Evolutionary conservation across 2,888 invertebrate genomes (phyloP).

Genomic region (Petrolisthes manimaculis): DNA sequence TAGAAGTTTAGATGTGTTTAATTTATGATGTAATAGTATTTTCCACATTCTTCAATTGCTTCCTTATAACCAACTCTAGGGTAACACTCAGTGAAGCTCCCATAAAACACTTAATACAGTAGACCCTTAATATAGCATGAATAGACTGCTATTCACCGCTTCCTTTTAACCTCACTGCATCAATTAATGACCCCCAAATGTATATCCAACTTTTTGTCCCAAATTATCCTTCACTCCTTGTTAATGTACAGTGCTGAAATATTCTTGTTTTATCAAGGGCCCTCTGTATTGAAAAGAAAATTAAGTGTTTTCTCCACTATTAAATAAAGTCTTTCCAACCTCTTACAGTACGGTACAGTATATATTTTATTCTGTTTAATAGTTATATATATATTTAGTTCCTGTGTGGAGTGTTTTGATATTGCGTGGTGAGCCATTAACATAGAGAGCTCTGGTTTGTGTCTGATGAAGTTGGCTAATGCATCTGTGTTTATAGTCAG

Average conservation of each 20-base stretch:
- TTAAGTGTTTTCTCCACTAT: background rate
- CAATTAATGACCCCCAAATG: too few relatives aligned
- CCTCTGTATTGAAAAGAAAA: too few relatives aligned
- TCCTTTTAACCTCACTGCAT: too few relatives aligned
- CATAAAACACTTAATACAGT: background rate
- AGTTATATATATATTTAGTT: constrained; percentile 25
- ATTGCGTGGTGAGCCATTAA: constrained; percentile 16
- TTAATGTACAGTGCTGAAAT: too few relatives aligned
- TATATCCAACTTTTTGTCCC: too few relatives aligned
- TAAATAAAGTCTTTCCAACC: background rate
- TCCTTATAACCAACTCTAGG: constrained; percentile 34
- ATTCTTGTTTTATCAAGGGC: too few relatives aligned
- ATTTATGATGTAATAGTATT: constrained; percentile 26
- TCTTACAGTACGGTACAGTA: background rate
- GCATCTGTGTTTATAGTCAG: too few relatives aligned
- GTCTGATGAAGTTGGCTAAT: too few relatives aligned
- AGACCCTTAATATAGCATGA: constrained; percentile 4
- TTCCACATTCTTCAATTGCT: constrained; percentile 16
- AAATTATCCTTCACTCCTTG: too few relatives aligned
- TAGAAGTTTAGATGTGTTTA: constrained; percentile 43
- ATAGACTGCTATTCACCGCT: background rate
- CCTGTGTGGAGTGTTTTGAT: constrained; percentile 53
- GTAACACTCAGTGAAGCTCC: constrained; percentile 24
- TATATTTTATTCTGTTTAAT: constrained; percentile 6
- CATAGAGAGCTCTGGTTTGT: too few relatives aligned